Base-by-base conservation (phyloP, 2,113 vertebrate genomes). In the Sylvietta virens region DNA sequence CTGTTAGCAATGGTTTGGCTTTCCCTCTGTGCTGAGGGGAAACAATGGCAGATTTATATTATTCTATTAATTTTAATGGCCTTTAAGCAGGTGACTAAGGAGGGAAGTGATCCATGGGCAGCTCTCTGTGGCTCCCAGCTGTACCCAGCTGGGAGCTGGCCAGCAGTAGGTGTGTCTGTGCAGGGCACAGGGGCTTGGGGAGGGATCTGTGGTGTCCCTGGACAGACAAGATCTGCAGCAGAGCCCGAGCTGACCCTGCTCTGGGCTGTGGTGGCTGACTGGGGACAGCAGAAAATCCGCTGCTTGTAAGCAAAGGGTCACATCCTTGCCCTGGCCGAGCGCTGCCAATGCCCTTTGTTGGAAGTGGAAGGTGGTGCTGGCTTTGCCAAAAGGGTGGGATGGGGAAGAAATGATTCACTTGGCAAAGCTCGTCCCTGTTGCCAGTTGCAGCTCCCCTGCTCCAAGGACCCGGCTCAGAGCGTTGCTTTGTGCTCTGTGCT, bases 371-470 rank as follows among this genome's bases (percentile, higher is more conserved):
- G 65, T 91, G 83, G 3, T 20, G 78, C 64, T 1, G 48, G 51
- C 77, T 64, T 84, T 71, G 93, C 94, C 93, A 94, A 3, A 93
- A 79, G 92, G 87, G 90, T 86, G 94, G 89, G 93, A 80, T 87
- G 87, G 70, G 91, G 91, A 87, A 77, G 91, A 33, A 89, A 8
- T 94, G 66, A 94, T 95, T 97, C 91, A 94, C 66, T 95, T 45
- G 93, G 92, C 79, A 62, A n/a, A 66, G 12, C 71, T 86, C 6
- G 0, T 50, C 62, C 70, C 40, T 13, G 8, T 53, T 95, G 70
- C 86, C 77, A 79, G 14, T 66, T 74, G 86, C 60, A 48, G 35
- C 86, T 94, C 61, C 72, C 51, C n/a, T 50, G 39, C 83, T 87
- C 83, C 51, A 6, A 66, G 61, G 72, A 61, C 50, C 71, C 20